Evolutionary conservation across 2,888 invertebrate species (phyloP).

Genomic region (Anarsia innoxiella): DNA sequence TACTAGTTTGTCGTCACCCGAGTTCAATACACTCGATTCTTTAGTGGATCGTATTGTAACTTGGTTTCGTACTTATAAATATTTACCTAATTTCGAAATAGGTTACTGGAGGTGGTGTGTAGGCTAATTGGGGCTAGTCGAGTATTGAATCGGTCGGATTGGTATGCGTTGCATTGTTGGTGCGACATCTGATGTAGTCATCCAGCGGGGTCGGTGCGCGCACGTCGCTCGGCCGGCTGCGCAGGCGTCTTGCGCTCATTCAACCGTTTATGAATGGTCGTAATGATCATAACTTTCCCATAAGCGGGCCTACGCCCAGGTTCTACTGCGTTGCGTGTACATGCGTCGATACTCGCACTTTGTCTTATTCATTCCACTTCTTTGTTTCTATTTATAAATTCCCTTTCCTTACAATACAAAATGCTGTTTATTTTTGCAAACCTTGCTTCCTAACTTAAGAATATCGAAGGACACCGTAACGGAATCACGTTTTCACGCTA

Average conservation of each 20-base stretch:
- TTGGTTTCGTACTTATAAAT: slow-evolving; percentile 14
- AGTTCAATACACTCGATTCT: slow-evolving; percentile 60
- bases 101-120: slow-evolving; percentile 7
- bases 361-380: no score
- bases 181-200: slow-evolving; percentile 37
- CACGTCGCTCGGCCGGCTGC: slow-evolving; percentile 41
- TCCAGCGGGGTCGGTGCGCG: slow-evolving; percentile 33
- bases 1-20: slow-evolving; percentile 49
- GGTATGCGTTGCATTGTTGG: background rate
- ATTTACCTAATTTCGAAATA: slow-evolving; percentile 11
- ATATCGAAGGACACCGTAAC: no score
- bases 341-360: no score
- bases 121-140: background rate
- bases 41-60: slow-evolving; percentile 24
- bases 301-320: slow-evolving; percentile 55
- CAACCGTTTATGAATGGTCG: slow-evolving; percentile 69
- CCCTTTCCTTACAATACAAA: no score
- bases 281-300: slow-evolving; percentile 67
- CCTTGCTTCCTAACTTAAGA: no score
- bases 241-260: slow-evolving; percentile 61
- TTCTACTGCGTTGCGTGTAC: slow-evolving; percentile 33
- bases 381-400: no score
- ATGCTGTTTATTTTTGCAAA: no score
- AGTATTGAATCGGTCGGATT: background rate
- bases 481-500: no score